Base-by-base conservation (phyloP, 2,888 invertebrate species). In the Aspidiotus rigidus region DNA sequence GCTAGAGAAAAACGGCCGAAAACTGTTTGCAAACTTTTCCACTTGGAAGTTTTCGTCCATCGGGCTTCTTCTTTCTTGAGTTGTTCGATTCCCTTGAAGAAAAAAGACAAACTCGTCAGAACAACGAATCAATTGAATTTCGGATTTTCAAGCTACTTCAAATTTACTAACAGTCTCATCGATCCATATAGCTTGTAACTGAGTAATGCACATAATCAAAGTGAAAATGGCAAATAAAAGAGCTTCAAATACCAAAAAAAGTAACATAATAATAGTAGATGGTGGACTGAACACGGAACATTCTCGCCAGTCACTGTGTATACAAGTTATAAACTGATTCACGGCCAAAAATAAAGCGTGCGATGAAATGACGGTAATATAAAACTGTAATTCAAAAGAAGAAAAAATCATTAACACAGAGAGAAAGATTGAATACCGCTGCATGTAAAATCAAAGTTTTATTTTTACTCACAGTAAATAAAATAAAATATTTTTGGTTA, bases 401-500 rank as follows among this genome's bases (percentile, higher is more conserved):
- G 62, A 62, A 28, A 2, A 53, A 13, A 56, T 62, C 61, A 67
- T 17, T 42, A 8, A 54, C 28, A 53, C 16, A 66, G 3, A 70
- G 69, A 69, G n/a, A 69, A 69, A 69, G 64, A 63, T n/a, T 9
- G 70, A 83, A 87, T 85, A 80, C 95, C 72, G 95, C 96, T 72
- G 95, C 96, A 79, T 99, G 99, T 69, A 99, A 83, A 70, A 99
- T 96, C 82, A 99, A 99, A 81, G 90, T 99, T 80, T 99, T n/a
- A n/a, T n/a, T 99, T 82, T 99, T 28, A 28, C 87, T 85, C 80
- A 95, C 95, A 72, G 95, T 96, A 80, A 99, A 99, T 69, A 99
- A 83, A 70, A 99, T 96, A 82, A 99, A 99, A 81, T 90, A 99
- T 80, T 99, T 99, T 82, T 99, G 99, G 82, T 99, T 99, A 77